These are phyloP conservation scores for Drepana falcataria DNA, from an alignment of 2,888 invertebrate species.

Conservation along the genomic window DNA sequence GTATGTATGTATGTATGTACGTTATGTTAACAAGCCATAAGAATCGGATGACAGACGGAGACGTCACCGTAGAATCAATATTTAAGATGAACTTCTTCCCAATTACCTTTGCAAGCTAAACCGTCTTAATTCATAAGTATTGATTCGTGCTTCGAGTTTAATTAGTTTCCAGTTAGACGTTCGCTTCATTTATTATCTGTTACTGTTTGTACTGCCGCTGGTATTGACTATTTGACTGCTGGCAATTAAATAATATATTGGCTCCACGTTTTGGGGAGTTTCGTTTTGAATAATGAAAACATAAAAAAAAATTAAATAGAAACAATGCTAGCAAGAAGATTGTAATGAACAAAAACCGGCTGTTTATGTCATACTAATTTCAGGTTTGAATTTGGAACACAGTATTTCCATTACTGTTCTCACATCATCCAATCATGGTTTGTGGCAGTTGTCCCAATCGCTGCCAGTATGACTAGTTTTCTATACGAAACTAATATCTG, in stretches of 20 bases:
- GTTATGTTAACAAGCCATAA: no score
- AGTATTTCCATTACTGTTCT: no score
- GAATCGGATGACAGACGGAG: constrained; percentile 6
- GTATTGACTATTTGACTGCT: not conserved
- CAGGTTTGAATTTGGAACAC: no score
- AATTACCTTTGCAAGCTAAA: constrained; percentile 69
- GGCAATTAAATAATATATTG: not conserved
- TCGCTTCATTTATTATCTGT: constrained; percentile 62
- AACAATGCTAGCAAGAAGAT: no score
- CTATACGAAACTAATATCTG: no score
- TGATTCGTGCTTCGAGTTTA: constrained; percentile 67
- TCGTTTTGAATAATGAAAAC: not conserved
- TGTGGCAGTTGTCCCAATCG: no score
- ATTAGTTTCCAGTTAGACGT: constrained; percentile 66
- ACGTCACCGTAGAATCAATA: constrained; percentile 56
- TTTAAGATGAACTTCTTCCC: constrained; percentile 64
- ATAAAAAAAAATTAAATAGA: no score
- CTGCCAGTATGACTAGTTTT: no score
- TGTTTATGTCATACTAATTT: no score
- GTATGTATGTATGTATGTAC: no score
- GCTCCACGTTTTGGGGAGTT: not conserved
- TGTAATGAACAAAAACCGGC: no score
- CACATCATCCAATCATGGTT: no score
- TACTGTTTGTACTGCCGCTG: constrained; percentile 18
- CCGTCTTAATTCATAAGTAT: constrained; percentile 72